Conservation (phyloP, 1,140 invertebrate species). For the Neodiprion pinetum region DNA sequence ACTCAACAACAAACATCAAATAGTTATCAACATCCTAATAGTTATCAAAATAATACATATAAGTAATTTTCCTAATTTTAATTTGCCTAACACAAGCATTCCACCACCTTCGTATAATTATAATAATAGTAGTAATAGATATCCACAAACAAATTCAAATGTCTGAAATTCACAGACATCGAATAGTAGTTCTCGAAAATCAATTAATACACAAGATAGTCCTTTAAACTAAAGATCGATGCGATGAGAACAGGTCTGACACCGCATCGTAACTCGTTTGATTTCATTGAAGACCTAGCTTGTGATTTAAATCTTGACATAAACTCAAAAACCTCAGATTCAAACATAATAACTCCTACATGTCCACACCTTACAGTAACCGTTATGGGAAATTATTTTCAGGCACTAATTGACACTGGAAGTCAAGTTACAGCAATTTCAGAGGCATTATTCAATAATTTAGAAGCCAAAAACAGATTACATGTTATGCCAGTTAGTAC, state of each 20-base stretch:
- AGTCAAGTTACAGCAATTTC: slow-evolving; percentile 27
- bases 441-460: slow-evolving; percentile 16
- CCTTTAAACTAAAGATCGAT: slow-evolving; percentile 24
- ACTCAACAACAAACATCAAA: no score
- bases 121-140: background rate
- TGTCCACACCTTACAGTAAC: slow-evolving; percentile 10
- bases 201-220: background rate
- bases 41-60: background rate
- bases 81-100: background rate
- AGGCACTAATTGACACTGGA: slow-evolving; percentile 25
- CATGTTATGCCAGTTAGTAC: slow-evolving; percentile 19
- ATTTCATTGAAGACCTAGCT: slow-evolving; percentile 21
- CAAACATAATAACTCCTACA: background rate
- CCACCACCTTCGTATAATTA: slow-evolving; percentile 3
- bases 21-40: background rate
- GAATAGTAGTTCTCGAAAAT: background rate
- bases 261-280: slow-evolving; percentile 16
- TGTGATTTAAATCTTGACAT: slow-evolving; percentile 11
- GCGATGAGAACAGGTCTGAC: slow-evolving; percentile 12
- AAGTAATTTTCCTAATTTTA: background rate
- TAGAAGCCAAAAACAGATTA: slow-evolving; percentile 5
- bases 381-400: slow-evolving; percentile 3
- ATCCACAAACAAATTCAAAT: background rate
- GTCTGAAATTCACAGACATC: background rate
- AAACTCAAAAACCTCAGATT: slow-evolving; percentile 10